These are phyloP conservation scores for Phyllotreta striolata DNA, from an alignment of 2,888 invertebrate species.

Conservation along the genomic window DNA sequence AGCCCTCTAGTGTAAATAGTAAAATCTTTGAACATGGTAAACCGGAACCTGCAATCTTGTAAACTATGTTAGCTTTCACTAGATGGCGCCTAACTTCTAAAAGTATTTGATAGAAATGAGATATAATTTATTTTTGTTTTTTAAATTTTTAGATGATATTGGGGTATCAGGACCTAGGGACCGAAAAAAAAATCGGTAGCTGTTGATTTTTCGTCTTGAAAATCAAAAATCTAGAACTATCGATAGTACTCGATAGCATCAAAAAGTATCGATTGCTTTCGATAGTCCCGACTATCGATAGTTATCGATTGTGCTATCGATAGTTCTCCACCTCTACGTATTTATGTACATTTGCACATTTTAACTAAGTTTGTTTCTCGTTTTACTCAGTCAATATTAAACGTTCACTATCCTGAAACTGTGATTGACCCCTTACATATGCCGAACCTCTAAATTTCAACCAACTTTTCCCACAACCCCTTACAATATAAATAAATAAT, in stretches of 20 bases:
- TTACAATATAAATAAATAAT: no score
- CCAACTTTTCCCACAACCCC: no score
- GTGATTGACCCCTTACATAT: no score
- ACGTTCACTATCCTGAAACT: no score
- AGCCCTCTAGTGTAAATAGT: no score
- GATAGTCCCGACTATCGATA: neutral
- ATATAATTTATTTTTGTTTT: neutral
- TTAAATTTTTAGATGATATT: neutral
- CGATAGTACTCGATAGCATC: constrained; percentile 1
- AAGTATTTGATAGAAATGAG: no score
- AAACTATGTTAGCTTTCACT: no score
- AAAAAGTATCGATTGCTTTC: neutral
- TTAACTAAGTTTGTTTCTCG: no score
- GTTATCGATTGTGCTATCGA: constrained; percentile 4
- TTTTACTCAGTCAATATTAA: no score
- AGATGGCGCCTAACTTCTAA: no score
- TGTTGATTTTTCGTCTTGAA: neutral
- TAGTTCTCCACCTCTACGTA: constrained; percentile 3
- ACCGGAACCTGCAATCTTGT: constrained; percentile 5
- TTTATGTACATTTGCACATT: no score
- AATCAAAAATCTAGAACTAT: neutral
- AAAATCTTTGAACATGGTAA: neutral
- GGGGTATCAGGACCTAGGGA: neutral
- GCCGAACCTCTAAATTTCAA: no score
- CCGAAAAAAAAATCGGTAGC: neutral